phyloP scores from a whole-genome alignment of 2,888 invertebrate genomes.

The Ypsolopha scabrella region DNA sequence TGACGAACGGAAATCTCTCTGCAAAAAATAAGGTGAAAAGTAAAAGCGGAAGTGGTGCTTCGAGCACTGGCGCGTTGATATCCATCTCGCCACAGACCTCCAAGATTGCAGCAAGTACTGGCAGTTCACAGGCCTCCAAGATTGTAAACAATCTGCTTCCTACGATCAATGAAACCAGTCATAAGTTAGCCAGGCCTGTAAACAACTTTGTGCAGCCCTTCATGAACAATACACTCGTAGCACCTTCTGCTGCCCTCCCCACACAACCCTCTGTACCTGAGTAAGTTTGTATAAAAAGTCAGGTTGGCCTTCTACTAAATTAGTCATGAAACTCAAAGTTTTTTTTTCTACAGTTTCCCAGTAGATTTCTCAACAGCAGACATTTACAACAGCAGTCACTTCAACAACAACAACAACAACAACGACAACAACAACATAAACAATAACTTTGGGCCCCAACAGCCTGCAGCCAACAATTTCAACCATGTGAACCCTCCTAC shows the following conservation, averaged over 20 bases:
- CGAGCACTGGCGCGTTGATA: conserved; percentile 39
- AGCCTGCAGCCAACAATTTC: conserved; percentile 21
- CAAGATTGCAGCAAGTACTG: conserved; percentile 28
- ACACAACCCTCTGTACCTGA: conserved; percentile 42
- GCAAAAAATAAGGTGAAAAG: conserved; percentile 41
- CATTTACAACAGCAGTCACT: conserved; percentile 75
- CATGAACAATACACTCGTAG: conserved; percentile 17
- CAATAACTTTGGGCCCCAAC: too few species aligned
- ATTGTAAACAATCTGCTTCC: conserved; percentile 35
- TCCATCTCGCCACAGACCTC: conserved; percentile 44
- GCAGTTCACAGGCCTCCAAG: conserved; percentile 20
- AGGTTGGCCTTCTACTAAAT: background rate
- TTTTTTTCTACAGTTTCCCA: conserved; percentile 60
- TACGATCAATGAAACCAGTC: conserved; percentile 31
- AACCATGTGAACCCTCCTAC: conserved; percentile 37
- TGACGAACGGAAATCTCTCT: conserved; percentile 38
- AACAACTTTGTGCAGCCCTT: conserved; percentile 37
- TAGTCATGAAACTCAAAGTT: background rate
- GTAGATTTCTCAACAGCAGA: conserved; percentile 80
- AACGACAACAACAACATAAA: conserved; percentile 16
- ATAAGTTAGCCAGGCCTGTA: conserved; percentile 39
- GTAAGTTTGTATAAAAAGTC: conserved; percentile 26
- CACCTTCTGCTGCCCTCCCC: background rate
- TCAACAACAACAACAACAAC: conserved; percentile 47
- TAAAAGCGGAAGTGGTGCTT: conserved; percentile 33